Conservation (phyloP, 2,113 vertebrate genomes). For the Stomatorhinus ivindoensis region DNA sequence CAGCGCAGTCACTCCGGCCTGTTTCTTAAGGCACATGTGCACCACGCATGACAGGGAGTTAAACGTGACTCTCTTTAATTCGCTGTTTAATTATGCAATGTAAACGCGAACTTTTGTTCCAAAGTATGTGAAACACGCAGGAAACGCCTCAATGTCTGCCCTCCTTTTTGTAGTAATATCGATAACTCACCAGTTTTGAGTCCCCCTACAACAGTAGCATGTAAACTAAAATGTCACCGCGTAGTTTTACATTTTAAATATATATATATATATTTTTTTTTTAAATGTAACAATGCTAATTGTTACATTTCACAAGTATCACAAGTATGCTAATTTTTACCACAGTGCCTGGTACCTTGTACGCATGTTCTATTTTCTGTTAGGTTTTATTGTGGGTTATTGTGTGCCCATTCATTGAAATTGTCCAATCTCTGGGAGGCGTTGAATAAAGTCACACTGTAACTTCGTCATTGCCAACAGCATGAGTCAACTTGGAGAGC, state of each 20-base stretch:
- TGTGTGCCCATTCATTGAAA: neutral
- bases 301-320: no score
- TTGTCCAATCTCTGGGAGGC: neutral
- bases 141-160: neutral
- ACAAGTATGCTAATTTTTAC: neutral
- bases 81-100: neutral
- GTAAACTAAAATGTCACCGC: neutral
- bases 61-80: neutral
- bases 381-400: neutral
- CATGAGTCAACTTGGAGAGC: neutral
- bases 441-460: neutral
- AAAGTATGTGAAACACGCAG: neutral
- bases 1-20: neutral
- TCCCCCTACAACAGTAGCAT: neutral
- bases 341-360: neutral
- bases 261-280: no score
- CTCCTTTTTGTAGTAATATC: neutral
- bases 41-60: neutral
- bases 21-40: neutral
- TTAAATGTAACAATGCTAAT: no score
- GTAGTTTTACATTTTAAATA: neutral
- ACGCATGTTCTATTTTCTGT: neutral
- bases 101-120: neutral
- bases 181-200: neutral
- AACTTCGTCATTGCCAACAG: neutral